Percentiles rank a stretch among this genome's conserved stretches.
These are phyloP conservation scores for Rhabdomys pumilio DNA, from an alignment of 2,797 vertebrate species.

Conservation along the genomic window DNA sequence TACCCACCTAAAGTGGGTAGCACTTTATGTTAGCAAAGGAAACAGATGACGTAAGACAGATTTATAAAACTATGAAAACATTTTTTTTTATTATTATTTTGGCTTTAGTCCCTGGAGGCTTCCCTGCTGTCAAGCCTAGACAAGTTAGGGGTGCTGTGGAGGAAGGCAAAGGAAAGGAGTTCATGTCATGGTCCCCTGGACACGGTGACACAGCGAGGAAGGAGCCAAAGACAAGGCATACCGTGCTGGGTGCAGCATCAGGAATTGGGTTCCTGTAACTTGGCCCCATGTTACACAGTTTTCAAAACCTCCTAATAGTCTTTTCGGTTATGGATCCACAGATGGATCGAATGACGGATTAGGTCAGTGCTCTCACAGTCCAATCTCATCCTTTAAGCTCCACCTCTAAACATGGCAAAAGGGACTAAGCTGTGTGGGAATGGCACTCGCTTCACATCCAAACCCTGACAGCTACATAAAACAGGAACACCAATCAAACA, in stretches of 20 bases:
- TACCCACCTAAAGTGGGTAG: neutral
- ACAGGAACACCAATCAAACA: neutral
- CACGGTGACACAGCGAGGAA: neutral
- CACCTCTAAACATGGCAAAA: neutral
- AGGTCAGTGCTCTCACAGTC: too few relatives aligned
- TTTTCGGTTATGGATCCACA: too few relatives aligned
- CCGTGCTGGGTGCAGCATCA: too few relatives aligned
- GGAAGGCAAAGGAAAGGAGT: neutral
- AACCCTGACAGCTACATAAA: neutral
- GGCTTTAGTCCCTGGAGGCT: neutral
- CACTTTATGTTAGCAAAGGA: neutral
- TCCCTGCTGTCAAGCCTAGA: neutral
- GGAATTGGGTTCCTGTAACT: neutral
- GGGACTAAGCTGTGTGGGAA: neutral
- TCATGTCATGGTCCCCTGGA: neutral
- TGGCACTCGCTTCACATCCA: neutral
- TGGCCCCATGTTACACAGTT: neutral
- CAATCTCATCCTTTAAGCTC: neutral
- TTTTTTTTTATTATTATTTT: neutral
- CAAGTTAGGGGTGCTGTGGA: neutral
- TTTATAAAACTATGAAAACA: neutral
- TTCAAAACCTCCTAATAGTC: neutral
- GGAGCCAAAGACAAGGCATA: neutral
- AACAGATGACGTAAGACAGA: neutral
- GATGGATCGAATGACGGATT: neutral